Evolutionary conservation across 1,140 invertebrate genomes (phyloP), one percentile per base, ranked within the genome.

Genomic region (Rhagoletis zephyria): DNA sequence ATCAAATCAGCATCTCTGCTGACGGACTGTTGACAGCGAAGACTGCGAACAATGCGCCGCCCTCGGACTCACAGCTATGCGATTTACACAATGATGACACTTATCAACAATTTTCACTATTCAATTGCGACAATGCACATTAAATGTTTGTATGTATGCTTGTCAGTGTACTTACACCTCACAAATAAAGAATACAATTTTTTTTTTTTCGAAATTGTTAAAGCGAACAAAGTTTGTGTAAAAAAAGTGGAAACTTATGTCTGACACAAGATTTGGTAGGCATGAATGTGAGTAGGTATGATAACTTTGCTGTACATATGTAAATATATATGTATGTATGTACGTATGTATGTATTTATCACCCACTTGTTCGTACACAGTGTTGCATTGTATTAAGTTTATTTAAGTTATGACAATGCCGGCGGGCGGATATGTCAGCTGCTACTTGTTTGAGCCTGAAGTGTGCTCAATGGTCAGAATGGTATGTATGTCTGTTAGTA

Each of bases 361-460:
- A 63, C 14, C 19, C 48, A 56, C 74, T 56, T 59, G 42, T 74
- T 48, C 42, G 16, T 48, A 42, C 45, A 12, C 45, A 74, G 67
- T 74, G 67, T 74, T 74, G 42, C 67, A 16, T 81, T 81, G 74
- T 81, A 16, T 56, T 59, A 56, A 51, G 48, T 81, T 81, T 81
- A 81, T 81, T 81, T 81, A 56, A 81, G 74, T 81, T 81, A 81
- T 81, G 74, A 81, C 74, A 81, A 81, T 81, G 48, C 19, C 48
- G 48, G 14, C 74, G 74, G 74, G 14, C 74, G 74, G 74, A 81
- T 81, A 56, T 81, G 51, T 81, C 74, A 81, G 74, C 74, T 81
- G 45, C 74, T 81, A 56, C 74, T 81, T 81, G 74, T 81, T 81
- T 51, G 74, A 56, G 74, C n/a, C n/a, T 81, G 74, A 81, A 81